These are phyloP conservation scores for Spodoptera exigua DNA, from an alignment of 2,888 invertebrate species.

Conservation along the genomic window DNA sequence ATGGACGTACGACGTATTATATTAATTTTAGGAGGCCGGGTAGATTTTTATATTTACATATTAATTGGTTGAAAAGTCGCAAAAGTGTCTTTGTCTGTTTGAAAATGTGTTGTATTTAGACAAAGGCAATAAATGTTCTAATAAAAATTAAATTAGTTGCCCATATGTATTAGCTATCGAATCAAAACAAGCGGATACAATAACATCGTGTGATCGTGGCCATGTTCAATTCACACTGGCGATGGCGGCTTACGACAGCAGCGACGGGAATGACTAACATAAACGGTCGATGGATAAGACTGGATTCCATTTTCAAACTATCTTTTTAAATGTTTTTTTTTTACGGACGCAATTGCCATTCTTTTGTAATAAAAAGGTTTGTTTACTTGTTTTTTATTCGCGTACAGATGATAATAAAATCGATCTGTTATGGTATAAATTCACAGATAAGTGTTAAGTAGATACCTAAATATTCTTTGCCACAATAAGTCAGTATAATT, in stretches of 20 bases:
- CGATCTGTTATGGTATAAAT: neutral
- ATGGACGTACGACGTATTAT: neutral
- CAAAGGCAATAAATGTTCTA: neutral
- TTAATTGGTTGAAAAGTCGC: neutral
- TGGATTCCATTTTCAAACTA: slow-evolving; percentile 38
- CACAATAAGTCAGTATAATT: too few relatives aligned
- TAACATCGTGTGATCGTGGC: slow-evolving; percentile 1
- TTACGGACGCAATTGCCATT: neutral
- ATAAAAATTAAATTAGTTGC: too few relatives aligned
- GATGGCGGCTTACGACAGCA: slow-evolving; percentile 1
- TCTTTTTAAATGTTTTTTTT: neutral
- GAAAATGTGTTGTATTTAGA: too few relatives aligned
- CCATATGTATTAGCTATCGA: too few relatives aligned
- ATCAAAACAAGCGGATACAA: neutral
- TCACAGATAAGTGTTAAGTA: neutral
- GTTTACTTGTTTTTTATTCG: neutral
- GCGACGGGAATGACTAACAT: slow-evolving; percentile 34
- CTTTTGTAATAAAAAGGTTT: too few relatives aligned
- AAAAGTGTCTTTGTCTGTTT: too few relatives aligned
- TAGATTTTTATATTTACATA: neutral
- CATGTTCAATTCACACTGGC: slow-evolving; percentile 19
- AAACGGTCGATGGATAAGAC: slow-evolving; percentile 11
- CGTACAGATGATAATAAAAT: too few relatives aligned
- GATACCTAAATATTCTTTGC: too few relatives aligned
- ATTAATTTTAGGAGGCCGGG: neutral